Evolutionary conservation across 2,113 vertebrate genomes (phyloP).

Genomic region (Eurypyga helias): DNA sequence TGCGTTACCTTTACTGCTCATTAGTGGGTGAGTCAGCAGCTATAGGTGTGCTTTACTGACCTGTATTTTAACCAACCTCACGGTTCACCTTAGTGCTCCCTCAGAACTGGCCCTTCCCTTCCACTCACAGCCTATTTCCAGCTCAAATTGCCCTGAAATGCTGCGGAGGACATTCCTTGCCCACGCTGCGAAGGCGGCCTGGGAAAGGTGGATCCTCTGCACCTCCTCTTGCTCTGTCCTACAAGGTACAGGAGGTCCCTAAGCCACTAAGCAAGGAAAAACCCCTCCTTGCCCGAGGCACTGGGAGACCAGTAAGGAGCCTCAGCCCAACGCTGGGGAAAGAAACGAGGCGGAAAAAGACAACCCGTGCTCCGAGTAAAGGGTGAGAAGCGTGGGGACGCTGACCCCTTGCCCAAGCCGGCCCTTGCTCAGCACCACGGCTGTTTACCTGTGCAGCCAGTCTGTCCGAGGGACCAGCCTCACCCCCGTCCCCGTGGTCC

Average conservation of each 20-base stretch:
- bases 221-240: not conserved
- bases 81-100: not conserved
- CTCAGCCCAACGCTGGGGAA: not conserved
- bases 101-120: not conserved
- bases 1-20: not conserved
- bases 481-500: not conserved
- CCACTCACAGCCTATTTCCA: not conserved
- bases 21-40: not conserved
- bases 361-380: not conserved
- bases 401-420: accelerated
- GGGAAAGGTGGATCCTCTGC: not conserved
- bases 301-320: not conserved
- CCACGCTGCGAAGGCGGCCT: not conserved
- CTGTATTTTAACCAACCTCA: not conserved
- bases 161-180: not conserved
- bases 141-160: not conserved
- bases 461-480: not conserved
- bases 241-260: not conserved
- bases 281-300: not conserved
- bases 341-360: not conserved
- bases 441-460: not conserved
- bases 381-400: not conserved
- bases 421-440: not conserved
- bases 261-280: not conserved
- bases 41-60: not conserved